These are phyloP conservation scores for Delia radicum DNA, from an alignment of 1,140 invertebrate genomes.

Conservation along the genomic window DNA sequence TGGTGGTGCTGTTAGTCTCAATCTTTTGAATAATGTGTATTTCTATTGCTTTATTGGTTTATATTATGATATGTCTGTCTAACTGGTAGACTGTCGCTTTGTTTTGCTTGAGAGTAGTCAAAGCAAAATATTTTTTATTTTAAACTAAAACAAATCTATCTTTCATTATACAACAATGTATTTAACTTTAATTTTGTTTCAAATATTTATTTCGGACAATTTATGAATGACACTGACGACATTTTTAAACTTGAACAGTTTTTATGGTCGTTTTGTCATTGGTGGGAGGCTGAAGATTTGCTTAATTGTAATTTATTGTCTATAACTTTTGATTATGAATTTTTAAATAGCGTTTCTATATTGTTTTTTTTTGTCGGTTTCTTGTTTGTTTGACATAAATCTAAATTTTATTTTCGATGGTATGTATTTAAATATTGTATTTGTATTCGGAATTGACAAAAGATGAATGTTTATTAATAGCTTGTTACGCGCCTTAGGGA, in stretches of 20 bases:
- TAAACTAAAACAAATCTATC: not conserved
- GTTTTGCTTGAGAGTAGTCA: not conserved
- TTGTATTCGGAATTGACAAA: not conserved
- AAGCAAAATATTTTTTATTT: not conserved
- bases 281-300: constrained; percentile 11
- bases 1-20: no score
- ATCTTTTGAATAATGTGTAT: not conserved
- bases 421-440: not conserved
- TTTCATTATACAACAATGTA: constrained; percentile 1
- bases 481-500: not conserved
- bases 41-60: not conserved
- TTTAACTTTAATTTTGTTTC: not conserved
- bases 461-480: not conserved
- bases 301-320: constrained; percentile 23
- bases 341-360: not conserved
- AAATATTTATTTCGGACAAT: constrained; percentile 5
- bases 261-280: constrained; percentile 14
- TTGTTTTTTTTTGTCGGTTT: not conserved
- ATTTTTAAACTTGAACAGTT: constrained; percentile 21
- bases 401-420: not conserved
- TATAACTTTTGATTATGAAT: constrained; percentile 19
- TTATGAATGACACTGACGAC: constrained; percentile 21
- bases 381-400: not conserved
- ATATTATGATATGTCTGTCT: not conserved
- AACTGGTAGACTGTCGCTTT: no score